Evolutionary conservation across 1,140 invertebrate species (phyloP).

Genomic region (Tribolium madens): DNA sequence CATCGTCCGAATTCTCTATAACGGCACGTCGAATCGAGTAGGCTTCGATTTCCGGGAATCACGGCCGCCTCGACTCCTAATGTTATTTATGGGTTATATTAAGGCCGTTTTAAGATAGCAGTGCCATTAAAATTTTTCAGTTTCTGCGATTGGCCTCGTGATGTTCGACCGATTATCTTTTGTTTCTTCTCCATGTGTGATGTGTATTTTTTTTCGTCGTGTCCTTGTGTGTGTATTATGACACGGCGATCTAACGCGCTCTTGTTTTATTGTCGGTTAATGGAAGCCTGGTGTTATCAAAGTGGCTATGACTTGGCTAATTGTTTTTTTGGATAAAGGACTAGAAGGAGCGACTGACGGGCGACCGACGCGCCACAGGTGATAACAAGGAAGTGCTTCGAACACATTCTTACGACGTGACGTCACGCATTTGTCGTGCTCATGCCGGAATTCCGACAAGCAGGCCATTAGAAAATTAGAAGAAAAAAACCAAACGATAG

Average conservation of each 20-base stretch:
- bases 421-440: slow-evolving; percentile 29
- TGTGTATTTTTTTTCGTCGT: background rate
- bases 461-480: background rate
- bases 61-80: background rate
- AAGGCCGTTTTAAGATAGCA: background rate
- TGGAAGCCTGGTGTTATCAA: slow-evolving; percentile 37
- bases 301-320: slow-evolving; percentile 49
- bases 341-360: slow-evolving; percentile 31
- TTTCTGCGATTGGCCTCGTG: background rate
- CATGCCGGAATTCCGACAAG: slow-evolving; percentile 19
- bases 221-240: slow-evolving; percentile 10
- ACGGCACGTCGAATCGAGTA: background rate
- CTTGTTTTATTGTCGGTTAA: slow-evolving; percentile 27
- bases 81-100: slow-evolving; percentile 4
- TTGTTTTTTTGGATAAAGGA: slow-evolving; percentile 49
- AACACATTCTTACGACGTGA: slow-evolving; percentile 33
- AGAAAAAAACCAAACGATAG: background rate
- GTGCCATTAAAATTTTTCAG: slow-evolving; percentile 24
- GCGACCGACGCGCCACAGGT: slow-evolving; percentile 44
- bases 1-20: background rate
- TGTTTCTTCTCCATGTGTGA: background rate
- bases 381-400: slow-evolving; percentile 48
- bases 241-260: slow-evolving; percentile 11
- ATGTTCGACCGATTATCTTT: background rate
- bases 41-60: slow-evolving; percentile 1